phyloP scores from a whole-genome alignment of 2,113 vertebrate species.

The Strix uralensis region DNA sequence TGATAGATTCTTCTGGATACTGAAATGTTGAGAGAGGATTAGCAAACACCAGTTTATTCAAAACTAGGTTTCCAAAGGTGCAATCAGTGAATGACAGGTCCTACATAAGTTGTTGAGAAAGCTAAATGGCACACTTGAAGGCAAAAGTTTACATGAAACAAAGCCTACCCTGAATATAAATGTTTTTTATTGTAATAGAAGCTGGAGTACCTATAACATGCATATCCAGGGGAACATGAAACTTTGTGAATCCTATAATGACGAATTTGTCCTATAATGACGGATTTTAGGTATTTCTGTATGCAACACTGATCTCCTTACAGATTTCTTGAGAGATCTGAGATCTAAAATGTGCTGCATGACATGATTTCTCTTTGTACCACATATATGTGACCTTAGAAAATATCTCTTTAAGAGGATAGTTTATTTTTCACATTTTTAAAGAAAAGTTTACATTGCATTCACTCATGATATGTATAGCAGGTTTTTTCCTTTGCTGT shows the following conservation, averaged over 20 bases:
- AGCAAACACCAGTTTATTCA: neutral
- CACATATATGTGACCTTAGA: neutral
- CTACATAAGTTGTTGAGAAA: neutral
- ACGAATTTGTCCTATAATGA: neutral
- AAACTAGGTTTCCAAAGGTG: neutral
- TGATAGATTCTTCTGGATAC: neutral
- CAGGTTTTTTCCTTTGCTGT: neutral
- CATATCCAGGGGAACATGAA: neutral
- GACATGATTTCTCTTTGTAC: neutral
- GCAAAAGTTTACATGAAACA: neutral
- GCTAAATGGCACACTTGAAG: neutral
- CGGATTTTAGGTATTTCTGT: neutral
- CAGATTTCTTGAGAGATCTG: neutral
- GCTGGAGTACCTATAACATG: neutral
- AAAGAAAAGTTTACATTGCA: neutral
- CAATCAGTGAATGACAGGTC: neutral
- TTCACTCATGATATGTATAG: neutral
- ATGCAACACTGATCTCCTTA: neutral
- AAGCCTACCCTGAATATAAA: neutral
- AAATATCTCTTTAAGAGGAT: neutral
- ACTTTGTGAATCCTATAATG: neutral
- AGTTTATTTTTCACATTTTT: neutral
- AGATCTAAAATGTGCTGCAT: neutral
- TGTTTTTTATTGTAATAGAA: neutral
- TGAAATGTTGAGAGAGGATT: neutral